A percentile compares a stretch with the other conserved stretches of the same genome.
Conservation (phyloP, 2,888 invertebrate species). For the Troglohyphantes excavatus region DNA sequence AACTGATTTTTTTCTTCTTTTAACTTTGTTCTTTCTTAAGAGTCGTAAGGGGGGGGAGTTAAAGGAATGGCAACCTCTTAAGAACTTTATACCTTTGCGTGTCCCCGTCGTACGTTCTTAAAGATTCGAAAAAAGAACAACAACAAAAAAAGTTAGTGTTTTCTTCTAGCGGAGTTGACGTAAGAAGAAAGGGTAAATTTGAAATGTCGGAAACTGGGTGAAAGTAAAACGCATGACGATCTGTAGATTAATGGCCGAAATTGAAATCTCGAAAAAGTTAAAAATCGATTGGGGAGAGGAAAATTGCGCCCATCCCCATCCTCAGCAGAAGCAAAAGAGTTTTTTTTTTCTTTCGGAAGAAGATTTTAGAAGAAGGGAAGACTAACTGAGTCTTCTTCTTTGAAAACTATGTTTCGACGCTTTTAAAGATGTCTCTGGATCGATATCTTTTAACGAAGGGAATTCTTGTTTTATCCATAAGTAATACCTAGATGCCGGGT, state of each 20-base stretch:
- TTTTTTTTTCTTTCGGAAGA: neutral
- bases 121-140: no score
- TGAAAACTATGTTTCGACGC: slow-evolving; percentile 10
- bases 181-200: neutral
- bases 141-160: no score
- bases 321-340: no score
- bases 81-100: no score
- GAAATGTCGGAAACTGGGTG: slow-evolving; percentile 33
- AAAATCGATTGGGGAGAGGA: slow-evolving; percentile 36
- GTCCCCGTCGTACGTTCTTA: no score
- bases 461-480: slow-evolving; percentile 10
- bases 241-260: slow-evolving; percentile 40
- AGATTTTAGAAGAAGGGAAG: neutral
- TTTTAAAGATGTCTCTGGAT: neutral
- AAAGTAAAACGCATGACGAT: slow-evolving; percentile 43
- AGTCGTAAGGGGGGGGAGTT: no score
- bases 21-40: no score
- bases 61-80: no score
- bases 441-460: slow-evolving; percentile 53
- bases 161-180: neutral
- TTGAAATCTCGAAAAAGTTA: slow-evolving; percentile 20
- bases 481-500: slow-evolving; percentile 1
- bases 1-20: no score
- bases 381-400: neutral
- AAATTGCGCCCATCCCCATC: neutral